These are phyloP conservation scores for Euura saliciscinereae DNA, from an alignment of 1,140 invertebrate species.

Conservation along the genomic window DNA sequence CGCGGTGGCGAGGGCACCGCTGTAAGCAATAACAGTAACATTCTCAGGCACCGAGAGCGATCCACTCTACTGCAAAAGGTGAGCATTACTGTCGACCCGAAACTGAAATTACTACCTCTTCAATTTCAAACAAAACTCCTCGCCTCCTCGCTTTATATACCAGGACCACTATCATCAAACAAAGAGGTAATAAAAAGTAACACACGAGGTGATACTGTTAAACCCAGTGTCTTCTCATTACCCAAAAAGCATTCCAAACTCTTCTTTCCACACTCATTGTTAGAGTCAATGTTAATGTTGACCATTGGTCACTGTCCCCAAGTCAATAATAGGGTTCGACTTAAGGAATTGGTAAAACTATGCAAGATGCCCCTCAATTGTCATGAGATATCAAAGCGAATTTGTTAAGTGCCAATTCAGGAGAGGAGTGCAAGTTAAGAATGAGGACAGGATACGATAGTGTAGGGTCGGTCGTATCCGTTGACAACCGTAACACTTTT, in stretches of 20 bases:
- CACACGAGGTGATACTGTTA: background rate
- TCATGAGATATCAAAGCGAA: too few relatives aligned
- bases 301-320: too few relatives aligned
- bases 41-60: background rate
- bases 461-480: background rate
- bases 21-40: conserved; percentile 7
- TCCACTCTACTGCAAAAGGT: background rate
- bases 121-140: background rate
- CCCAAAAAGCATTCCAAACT: background rate
- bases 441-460: background rate
- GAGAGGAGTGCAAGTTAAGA: background rate
- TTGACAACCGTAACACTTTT: background rate
- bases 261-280: too few relatives aligned
- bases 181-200: background rate
- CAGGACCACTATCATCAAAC: background rate
- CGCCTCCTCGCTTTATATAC: background rate
- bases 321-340: too few relatives aligned
- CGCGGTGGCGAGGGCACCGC: background rate
- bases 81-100: conserved; percentile 6
- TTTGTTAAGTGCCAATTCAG: too few relatives aligned
- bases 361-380: too few relatives aligned
- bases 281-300: too few relatives aligned
- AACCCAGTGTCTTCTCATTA: background rate
- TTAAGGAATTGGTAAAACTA: too few relatives aligned
- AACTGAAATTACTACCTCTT: conserved; percentile 4